Base-by-base conservation (phyloP, 1,140 invertebrate species). In the Penaeus indicus region DNA sequence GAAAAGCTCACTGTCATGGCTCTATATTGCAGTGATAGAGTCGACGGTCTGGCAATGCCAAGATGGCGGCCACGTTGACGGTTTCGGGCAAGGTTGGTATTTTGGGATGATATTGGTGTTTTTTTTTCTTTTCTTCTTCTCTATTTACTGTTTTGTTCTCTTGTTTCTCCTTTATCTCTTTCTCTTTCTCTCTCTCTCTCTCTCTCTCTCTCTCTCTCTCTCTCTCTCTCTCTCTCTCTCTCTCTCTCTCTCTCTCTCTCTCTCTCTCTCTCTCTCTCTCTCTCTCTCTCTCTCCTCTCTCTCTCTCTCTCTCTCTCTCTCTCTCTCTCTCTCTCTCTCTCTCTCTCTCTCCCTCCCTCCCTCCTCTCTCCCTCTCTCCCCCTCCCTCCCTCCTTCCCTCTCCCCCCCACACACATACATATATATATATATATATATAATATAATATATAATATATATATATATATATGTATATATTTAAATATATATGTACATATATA, bases 391-490 rank as follows among this genome's bases (percentile, higher is more conserved):
- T 42, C 42, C 64, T 25, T 69, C 64, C 27, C 64, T 69, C 64
- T 69, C 64, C 27, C 64, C 27, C 64, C 27, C 64, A 69, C 64
- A 69, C 64, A 69, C 64, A 69, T 18, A 69, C 64, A 69, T 25
- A 69, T 25, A 69, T 25, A 69, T 25, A 69, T 25, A 69, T 25
- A 69, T 25, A 69, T 7, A 69, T 16, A 69, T 16, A 69, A n/a
- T n/a, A n/a, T n/a, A n/a, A n/a, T n/a, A n/a, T n/a, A n/a, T n/a
- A n/a, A n/a, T 69, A 69, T 69, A 69, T 69, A 69, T 69, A 69
- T 69, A 69, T 69, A 69, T 69, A 69, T 69, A 69, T 67, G 27
- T 67, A 67, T 67, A 67, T 67, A 67, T 67, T n/a, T 67, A 67
- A n/a, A 67, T 67, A 18, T 67, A 18, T 67, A 18, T 67, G 16